Evolutionary conservation across 2,797 vertebrate species (phyloP).

Genomic region (Catamblyrhynchus diadema): DNA sequence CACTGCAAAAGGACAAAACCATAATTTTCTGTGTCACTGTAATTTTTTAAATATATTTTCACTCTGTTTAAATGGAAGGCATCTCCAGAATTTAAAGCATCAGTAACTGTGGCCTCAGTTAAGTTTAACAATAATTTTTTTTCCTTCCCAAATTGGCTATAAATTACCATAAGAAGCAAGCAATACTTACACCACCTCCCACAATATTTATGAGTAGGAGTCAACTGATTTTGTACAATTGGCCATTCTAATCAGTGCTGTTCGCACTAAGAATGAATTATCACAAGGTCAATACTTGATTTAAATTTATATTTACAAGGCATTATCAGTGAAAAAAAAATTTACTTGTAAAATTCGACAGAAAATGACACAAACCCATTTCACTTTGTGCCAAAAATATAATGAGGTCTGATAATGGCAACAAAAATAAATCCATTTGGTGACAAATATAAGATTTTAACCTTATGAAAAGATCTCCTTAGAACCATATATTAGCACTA

Average conservation of each 20-base stretch:
- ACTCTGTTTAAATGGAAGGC: not conserved
- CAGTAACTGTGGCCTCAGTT: not conserved
- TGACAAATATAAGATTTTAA: conserved; percentile 28
- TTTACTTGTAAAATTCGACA: not conserved
- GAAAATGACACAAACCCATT: not conserved
- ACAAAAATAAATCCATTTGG: conserved; percentile 23
- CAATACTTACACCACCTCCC: not conserved
- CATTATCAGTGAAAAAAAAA: not conserved
- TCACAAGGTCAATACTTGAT: not conserved
- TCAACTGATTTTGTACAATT: not conserved
- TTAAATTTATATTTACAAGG: not conserved
- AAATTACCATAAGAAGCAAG: not conserved
- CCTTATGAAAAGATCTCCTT: not conserved
- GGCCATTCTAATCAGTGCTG: not conserved
- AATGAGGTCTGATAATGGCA: conserved; percentile 11
- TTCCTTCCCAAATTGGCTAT: not conserved
- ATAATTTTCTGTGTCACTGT: not conserved
- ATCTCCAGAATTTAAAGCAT: not conserved
- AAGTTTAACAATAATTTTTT: not conserved
- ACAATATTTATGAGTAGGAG: not conserved
- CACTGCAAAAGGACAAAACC: not conserved
- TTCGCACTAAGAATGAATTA: not conserved
- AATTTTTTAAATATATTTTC: not conserved
- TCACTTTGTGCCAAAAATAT: not conserved
- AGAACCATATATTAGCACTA: not conserved